Base-by-base conservation (phyloP, 2,113 vertebrate species). In the Stictonetta naevosa region DNA sequence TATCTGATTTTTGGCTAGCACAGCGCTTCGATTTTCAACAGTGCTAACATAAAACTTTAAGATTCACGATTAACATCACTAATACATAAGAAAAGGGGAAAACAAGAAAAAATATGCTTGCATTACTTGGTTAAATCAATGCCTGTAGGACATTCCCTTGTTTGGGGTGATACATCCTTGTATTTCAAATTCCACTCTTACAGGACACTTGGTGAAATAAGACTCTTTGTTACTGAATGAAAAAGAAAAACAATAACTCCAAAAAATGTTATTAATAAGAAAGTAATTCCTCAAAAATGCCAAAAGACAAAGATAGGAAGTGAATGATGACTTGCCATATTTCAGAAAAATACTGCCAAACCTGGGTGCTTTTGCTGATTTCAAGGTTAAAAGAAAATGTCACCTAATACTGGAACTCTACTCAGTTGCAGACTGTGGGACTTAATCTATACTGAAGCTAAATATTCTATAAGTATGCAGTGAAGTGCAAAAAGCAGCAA, bases 391-490 rank as follows among this genome's bases (percentile, higher is more conserved):
- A 98, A 97, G 96, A 97, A 95, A 97, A 96, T 58, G 53, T 93
- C 86, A 97, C 79, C 85, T 92, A 95, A 91, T 85, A 90, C 34
- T 91, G 78, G 88, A 95, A 96, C 93, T 84, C 76, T 77, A 84
- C 86, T 95, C 94, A 93, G 92, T 97, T 96, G 90, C 92, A 93
- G 96, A 97, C 82, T 69, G 86, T 93, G 88, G 84, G 92, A 96
- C 93, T 97, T 98, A 97, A 98, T 98, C 97, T 98, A 97, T 97
- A 98, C 64, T 93, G 97, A 97, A 98, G 94, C 97, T 98, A 98
- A 98, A 97, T 97, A 97, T 98, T 98, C 98, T 97, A 98, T 98
- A 98, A 97, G 96, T 94, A 98, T 97, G 96, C 97, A 98, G 88
- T 92, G 98, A 98, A 98, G 96, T 98, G 97, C 97, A 98, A 98